Base-by-base conservation (phyloP, 2,113 vertebrate species). In the Etheostoma cragini region DNA sequence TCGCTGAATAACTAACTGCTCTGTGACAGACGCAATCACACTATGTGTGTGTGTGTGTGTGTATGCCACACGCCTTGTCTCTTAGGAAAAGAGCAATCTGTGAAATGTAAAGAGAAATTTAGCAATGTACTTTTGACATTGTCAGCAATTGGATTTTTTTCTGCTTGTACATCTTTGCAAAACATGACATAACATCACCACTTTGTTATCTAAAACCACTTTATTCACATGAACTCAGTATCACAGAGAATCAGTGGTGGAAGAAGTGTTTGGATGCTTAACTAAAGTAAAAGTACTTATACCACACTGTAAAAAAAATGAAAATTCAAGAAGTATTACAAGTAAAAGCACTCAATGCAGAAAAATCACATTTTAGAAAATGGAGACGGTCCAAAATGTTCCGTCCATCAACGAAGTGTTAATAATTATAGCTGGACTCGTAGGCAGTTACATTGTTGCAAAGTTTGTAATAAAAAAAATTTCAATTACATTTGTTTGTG, bases 51-150 rank as follows among this genome's bases (percentile, higher is more conserved):
- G 54, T 56, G 54, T 56, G 54, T 15, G 52, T 53, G 52, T 53
- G 52, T 22, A 21, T 54, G 52, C 0, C n/a, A n/a, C n/a, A n/a
- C n/a, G n/a, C 4, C 5, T 24, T 42, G 38, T 65, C 35, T 66
- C 16, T 71, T 5, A 30, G 60, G 50, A 58, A 63, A 71, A 72
- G 30, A 65, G 53, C 69, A 67, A 65, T 71, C 46, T 47, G 16
- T 67, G 72, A 49, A 79, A 82, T 16, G 58, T 53, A 67, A 81
- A 71, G 53, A 71, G 49, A 62, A 35, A 64, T n/a, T 26, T 4
- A 58, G 17, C 4, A 2, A 47, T 21, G 62, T 6, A 52, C 19
- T 54, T 72, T 50, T 61, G 72, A 54, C 69, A 64, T 49, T 53
- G 68, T 78, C 74, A 80, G 79, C 62, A 45, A 3, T 47, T 64